Conservation (phyloP, 1,140 invertebrate species). For the Amphibalanus amphitrite region DNA sequence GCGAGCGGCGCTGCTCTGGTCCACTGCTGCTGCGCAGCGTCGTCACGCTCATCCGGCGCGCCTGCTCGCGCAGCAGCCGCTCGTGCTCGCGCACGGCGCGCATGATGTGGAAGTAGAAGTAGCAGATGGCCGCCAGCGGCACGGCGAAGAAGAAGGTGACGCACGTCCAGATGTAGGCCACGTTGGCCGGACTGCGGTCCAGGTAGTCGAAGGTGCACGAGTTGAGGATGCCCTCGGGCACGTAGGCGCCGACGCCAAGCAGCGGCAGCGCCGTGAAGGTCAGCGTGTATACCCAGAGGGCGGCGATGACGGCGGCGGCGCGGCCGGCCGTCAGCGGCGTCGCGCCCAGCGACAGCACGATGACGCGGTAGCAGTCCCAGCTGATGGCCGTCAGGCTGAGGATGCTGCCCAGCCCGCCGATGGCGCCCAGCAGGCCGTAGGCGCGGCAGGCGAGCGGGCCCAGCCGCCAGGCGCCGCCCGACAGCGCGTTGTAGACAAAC, state of each 20-base stretch:
- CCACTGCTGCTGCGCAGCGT: constrained; percentile 23
- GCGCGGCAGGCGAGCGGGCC: constrained; percentile 62
- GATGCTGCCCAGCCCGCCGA: constrained; percentile 22
- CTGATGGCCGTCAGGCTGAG: constrained; percentile 22
- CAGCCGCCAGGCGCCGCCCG: constrained; percentile 21
- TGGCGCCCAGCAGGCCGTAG: constrained; percentile 48
- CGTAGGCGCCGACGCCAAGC: constrained; percentile 23
- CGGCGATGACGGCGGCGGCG: constrained; percentile 18
- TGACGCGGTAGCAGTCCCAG: constrained; percentile 25
- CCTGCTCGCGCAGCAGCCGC: constrained; percentile 27
- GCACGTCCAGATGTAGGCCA: constrained; percentile 17
- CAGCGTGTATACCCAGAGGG: constrained; percentile 20
- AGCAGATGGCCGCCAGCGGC: constrained; percentile 21
- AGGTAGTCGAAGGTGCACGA: constrained; percentile 23
- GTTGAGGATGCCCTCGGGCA: constrained; percentile 21
- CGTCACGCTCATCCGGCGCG: constrained; percentile 28
- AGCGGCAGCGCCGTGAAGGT: constrained; percentile 21
- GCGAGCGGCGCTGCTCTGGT: constrained; percentile 15
- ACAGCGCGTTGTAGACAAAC: constrained; percentile 64
- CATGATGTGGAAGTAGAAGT: constrained; percentile 31
- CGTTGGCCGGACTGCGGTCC: constrained; percentile 14
- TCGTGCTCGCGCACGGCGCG: constrained; percentile 30
- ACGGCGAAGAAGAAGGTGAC: constrained; percentile 19
- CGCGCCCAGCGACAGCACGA: constrained; percentile 21
- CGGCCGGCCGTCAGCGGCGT: constrained; percentile 19